These are phyloP conservation scores for Drosophila trapezifrons DNA, from an alignment of 1,140 invertebrate genomes.

Conservation along the genomic window DNA sequence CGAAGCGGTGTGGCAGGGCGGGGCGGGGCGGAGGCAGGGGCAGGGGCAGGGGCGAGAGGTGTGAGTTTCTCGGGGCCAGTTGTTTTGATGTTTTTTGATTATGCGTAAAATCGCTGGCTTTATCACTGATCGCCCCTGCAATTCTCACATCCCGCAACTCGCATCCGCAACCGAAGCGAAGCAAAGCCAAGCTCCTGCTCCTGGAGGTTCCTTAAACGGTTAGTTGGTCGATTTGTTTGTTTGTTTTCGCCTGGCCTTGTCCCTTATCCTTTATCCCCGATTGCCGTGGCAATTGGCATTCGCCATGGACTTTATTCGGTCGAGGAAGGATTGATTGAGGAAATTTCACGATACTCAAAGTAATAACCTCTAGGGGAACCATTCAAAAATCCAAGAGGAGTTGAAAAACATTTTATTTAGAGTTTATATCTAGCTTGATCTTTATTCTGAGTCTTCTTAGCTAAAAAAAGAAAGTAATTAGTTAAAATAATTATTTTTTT, in stretches of 20 bases:
- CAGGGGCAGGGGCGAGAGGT: conserved; percentile 37
- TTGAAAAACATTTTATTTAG: no score
- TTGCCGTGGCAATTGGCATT: conserved; percentile 58
- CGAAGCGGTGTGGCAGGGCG: no score
- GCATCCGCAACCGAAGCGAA: no score
- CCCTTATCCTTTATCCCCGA: conserved; percentile 18
- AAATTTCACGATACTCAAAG: not conserved
- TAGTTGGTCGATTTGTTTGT: conserved; percentile 53
- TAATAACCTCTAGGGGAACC: no score
- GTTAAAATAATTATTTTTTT: no score
- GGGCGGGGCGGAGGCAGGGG: not conserved
- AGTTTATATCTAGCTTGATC: no score
- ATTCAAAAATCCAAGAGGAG: not conserved
- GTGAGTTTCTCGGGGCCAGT: conserved; percentile 71
- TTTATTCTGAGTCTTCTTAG: no score
- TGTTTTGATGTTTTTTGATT: conserved; percentile 79
- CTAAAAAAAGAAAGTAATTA: no score
- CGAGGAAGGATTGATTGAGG: conserved; percentile 13
- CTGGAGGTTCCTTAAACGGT: conserved; percentile 36
- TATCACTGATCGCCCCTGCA: conserved; percentile 71
- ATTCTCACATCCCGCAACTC: conserved; percentile 41
- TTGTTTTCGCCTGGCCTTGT: conserved; percentile 32
- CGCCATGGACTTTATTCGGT: conserved; percentile 22
- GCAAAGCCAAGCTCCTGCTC: not conserved
- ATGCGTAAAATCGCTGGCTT: conserved; percentile 78